These are phyloP conservation scores for Loxodonta africana DNA, from an alignment of 2,113 vertebrate genomes.

Conservation along the genomic window DNA sequence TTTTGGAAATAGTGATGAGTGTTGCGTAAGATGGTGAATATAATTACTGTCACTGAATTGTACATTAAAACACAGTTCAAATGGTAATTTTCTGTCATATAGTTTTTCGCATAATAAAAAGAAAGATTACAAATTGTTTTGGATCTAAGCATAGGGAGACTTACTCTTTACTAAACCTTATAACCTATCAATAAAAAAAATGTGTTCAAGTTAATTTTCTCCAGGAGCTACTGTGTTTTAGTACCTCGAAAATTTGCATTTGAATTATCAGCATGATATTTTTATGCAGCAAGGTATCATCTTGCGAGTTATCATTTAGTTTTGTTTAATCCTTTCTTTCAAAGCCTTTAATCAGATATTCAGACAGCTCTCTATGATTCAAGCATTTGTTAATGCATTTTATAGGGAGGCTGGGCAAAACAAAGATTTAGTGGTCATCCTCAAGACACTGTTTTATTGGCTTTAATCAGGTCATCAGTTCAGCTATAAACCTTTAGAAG, in stretches of 20 bases:
- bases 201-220: background rate
- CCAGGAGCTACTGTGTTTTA: background rate
- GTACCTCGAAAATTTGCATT: conserved; percentile 13
- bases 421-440: background rate
- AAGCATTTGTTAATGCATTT: conserved; percentile 17
- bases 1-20: background rate
- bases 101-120: background rate
- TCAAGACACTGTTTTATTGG: conserved; percentile 51
- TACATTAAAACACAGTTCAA: background rate
- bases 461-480: conserved; percentile 63
- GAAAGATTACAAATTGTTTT: conserved; percentile 1
- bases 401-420: conserved; percentile 28
- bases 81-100: background rate
- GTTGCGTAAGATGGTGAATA: background rate
- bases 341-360: conserved; percentile 40
- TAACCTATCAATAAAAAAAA: conserved; percentile 12
- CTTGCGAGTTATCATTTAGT: background rate
- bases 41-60: background rate
- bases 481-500: conserved; percentile 70
- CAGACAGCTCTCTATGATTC: background rate
- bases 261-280: background rate
- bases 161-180: background rate
- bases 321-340: conserved; percentile 40
- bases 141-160: conserved; percentile 17
- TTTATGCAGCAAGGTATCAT: background rate